Percentiles rank a stretch among this genome's conserved stretches.
These are phyloP conservation scores for Drosophila pruinosa DNA, from an alignment of 1,140 invertebrate genomes.

Conservation along the genomic window DNA sequence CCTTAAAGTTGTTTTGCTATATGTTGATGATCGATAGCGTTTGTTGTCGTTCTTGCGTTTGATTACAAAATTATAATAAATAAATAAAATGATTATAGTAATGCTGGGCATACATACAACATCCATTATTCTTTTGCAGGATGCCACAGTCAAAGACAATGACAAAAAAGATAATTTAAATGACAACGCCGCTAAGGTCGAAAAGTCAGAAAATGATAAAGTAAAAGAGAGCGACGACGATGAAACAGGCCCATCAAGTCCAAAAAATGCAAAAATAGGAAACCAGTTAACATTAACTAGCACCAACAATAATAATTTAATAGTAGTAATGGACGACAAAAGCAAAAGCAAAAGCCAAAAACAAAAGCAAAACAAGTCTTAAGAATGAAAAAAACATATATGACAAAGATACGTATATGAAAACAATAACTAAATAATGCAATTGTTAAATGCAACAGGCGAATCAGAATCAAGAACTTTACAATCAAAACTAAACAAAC, in stretches of 20 bases:
- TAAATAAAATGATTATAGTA: background rate
- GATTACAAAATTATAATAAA: background rate
- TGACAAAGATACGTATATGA: background rate
- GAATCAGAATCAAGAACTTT: background rate
- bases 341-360: constrained; percentile 30
- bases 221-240: background rate
- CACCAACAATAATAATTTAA: background rate
- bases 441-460: background rate
- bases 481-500: background rate
- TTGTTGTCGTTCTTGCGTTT: background rate
- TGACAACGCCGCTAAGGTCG: constrained; percentile 62
- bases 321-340: constrained; percentile 1
- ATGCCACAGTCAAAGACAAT: constrained; percentile 70
- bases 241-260: no score
- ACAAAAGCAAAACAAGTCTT: constrained; percentile 22
- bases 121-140: constrained; percentile 75
- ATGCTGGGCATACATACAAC: constrained; percentile 33
- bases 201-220: constrained; percentile 45
- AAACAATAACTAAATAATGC: background rate
- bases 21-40: background rate
- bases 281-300: background rate
- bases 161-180: constrained; percentile 66
- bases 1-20: background rate
- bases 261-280: background rate
- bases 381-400: background rate